phyloP scores from a whole-genome alignment of 2,113 vertebrate genomes.

The Tragelaphus imberbis region DNA sequence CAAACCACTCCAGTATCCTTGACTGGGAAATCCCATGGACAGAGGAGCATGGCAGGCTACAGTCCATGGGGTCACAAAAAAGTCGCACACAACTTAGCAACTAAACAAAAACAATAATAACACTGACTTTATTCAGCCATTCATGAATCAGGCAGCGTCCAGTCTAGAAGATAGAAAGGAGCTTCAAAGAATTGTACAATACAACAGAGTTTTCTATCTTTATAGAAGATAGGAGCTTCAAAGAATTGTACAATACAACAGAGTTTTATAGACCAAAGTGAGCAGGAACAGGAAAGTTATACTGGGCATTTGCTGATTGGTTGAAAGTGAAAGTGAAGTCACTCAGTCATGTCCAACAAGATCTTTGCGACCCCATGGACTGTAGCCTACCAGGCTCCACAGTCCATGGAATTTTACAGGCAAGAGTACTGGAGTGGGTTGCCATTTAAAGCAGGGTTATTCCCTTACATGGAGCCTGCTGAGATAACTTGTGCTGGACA shows the following conservation, averaged over 20 bases:
- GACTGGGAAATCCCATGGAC: neutral
- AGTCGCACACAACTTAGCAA: neutral
- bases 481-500: neutral
- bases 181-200: neutral
- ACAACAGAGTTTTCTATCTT: neutral
- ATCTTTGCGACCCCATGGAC: no score
- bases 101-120: neutral
- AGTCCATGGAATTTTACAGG: no score
- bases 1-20: neutral
- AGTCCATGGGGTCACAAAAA: neutral
- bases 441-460: neutral
- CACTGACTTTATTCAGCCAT: neutral
- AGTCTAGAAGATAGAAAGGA: neutral
- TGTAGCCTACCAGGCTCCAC: no score
- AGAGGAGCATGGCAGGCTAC: neutral
- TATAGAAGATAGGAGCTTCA: no score
- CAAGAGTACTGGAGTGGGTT: no score
- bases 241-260: neutral
- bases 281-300: neutral
- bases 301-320: neutral
- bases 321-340: neutral
- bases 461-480: neutral
- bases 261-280: neutral
- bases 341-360: no score
- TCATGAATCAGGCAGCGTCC: neutral